phyloP scores from a whole-genome alignment of 2,797 vertebrate species.

The Okamejei kenojei region DNA sequence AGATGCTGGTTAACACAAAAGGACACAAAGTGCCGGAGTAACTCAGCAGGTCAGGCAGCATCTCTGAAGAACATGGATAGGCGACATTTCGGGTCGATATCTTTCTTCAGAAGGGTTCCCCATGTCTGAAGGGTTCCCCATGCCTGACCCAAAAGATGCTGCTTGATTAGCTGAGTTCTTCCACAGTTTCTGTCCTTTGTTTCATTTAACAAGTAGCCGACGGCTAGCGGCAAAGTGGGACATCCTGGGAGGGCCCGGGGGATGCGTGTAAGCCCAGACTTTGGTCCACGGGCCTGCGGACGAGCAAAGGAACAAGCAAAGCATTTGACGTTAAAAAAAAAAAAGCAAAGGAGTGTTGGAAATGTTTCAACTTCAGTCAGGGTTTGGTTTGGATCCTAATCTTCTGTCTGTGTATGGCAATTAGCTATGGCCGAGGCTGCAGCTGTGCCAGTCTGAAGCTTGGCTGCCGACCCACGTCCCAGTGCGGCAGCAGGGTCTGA shows the following conservation, averaged over 20 bases:
- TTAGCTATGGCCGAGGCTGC: constrained; percentile 13
- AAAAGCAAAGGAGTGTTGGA: constrained; percentile 28
- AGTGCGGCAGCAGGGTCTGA: not conserved
- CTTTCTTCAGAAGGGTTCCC: too few relatives aligned
- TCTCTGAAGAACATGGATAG: too few relatives aligned
- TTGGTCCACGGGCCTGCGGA: not conserved
- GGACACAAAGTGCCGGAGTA: too few relatives aligned
- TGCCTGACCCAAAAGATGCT: too few relatives aligned
- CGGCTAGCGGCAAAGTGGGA: not conserved
- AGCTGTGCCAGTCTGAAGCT: not conserved
- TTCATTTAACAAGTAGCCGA: not conserved
- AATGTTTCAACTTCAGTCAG: constrained; percentile 9
- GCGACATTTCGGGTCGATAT: too few relatives aligned
- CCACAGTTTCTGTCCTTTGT: too few relatives aligned
- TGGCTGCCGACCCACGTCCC: not conserved
- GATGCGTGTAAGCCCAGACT: not conserved
- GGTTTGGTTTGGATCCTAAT: not conserved
- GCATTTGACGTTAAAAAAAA: not conserved
- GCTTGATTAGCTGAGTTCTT: too few relatives aligned
- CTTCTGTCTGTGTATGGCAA: constrained; percentile 29
- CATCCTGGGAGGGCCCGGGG: not conserved
- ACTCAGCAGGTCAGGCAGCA: too few relatives aligned
- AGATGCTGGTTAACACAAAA: too few relatives aligned
- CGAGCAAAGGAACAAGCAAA: not conserved
- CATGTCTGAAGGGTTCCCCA: too few relatives aligned